Percentiles rank a stretch among this genome's conserved stretches.
These are phyloP conservation scores for Bombus breviceps DNA, from an alignment of 1,140 invertebrate genomes.

Conservation along the genomic window DNA sequence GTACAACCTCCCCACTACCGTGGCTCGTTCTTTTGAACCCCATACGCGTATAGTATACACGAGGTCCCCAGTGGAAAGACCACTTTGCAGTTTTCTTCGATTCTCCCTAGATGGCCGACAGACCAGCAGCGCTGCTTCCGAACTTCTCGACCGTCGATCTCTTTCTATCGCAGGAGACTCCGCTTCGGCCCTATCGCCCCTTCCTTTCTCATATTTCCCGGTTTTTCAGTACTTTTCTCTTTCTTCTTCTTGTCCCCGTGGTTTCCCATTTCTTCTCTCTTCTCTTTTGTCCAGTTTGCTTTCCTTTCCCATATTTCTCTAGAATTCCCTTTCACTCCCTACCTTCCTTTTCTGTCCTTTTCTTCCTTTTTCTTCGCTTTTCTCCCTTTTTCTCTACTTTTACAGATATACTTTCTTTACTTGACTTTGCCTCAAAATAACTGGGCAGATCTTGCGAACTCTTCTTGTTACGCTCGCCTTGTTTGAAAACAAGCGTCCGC, in stretches of 20 bases:
- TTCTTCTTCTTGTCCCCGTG: not conserved
- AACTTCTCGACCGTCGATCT: not conserved
- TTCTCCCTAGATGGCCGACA: constrained; percentile 23
- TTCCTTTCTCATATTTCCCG: not conserved
- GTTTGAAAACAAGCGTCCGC: not conserved
- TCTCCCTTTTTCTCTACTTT: too few species aligned
- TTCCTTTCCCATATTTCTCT: too few species aligned
- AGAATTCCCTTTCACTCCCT: too few species aligned
- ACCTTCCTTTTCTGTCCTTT: too few species aligned
- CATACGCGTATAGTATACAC: not conserved
- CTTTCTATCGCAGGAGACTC: too few species aligned
- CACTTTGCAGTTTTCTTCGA: constrained; percentile 7
- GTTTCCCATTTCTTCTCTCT: too few species aligned
- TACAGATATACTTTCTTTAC: too few species aligned
- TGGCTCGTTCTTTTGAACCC: not conserved
- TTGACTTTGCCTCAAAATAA: not conserved
- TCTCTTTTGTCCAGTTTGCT: too few species aligned
- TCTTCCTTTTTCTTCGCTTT: too few species aligned
- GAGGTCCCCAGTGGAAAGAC: not conserved
- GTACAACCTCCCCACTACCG: not conserved
- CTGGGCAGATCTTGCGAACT: not conserved
- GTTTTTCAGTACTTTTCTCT: accelerated
- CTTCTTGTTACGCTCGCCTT: not conserved
- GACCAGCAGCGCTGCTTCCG: not conserved
- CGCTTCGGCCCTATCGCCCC: not conserved